A percentile compares a stretch with the other conserved stretches of the same genome.
Conservation (phyloP, 2,797 vertebrate genomes). For the Melanogrammus aeglefinus region DNA sequence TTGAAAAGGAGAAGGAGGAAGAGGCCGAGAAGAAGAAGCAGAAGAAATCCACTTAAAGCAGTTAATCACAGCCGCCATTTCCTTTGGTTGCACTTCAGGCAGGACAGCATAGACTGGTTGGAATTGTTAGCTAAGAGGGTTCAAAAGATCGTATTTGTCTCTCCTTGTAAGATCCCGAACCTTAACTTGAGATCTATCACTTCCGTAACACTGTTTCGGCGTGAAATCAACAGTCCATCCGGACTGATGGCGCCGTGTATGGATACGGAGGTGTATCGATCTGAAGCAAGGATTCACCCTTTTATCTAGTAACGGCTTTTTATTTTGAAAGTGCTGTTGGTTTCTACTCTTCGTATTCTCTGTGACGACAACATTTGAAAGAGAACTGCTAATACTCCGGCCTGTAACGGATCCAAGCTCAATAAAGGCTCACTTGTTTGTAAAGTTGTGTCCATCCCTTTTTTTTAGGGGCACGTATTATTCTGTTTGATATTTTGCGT, state of each 20-base stretch:
- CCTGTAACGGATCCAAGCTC: constrained; percentile 41
- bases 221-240: background rate
- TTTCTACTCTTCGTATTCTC: constrained; percentile 41
- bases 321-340: constrained; percentile 17
- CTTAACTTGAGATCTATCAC: constrained; percentile 46
- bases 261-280: constrained; percentile 13
- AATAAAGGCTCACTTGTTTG: constrained; percentile 68
- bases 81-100: constrained; percentile 54
- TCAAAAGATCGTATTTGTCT: constrained; percentile 17
- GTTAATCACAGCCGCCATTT: constrained; percentile 19
- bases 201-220: constrained; percentile 13
- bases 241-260: background rate
- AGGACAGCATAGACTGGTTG: constrained; percentile 41
- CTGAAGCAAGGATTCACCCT: constrained; percentile 46
- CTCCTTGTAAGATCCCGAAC: constrained; percentile 41
- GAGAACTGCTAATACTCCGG: constrained; percentile 33
- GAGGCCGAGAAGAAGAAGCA: constrained; percentile 85
- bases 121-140: constrained; percentile 35
- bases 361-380: background rate
- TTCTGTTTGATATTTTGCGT: background rate
- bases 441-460: constrained; percentile 24
- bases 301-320: constrained; percentile 12
- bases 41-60: constrained; percentile 74
- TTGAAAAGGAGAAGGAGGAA: constrained; percentile 82
- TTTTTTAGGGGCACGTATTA: background rate